phyloP scores from a whole-genome alignment of 2,797 vertebrate genomes.

The Mus minutoides region DNA sequence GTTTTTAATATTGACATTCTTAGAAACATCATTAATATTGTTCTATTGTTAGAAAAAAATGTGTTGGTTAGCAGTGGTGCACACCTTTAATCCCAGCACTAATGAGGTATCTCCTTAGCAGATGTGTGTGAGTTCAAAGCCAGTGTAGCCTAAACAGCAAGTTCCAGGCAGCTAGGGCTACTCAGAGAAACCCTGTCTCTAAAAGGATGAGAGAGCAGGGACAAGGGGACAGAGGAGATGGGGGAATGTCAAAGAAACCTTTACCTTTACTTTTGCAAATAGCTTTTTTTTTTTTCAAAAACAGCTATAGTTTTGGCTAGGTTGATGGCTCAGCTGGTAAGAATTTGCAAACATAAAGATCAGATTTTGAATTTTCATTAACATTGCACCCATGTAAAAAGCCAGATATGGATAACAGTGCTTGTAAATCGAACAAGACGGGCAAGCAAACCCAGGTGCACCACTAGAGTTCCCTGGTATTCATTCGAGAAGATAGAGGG shows the following conservation, averaged over 20 bases:
- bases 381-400: neutral
- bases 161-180: neutral
- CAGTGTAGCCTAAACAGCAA: neutral
- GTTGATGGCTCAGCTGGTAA: neutral
- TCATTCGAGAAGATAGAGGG: neutral
- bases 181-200: neutral
- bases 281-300: neutral
- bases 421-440: neutral
- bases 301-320: neutral
- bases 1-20: slow-evolving; percentile 17
- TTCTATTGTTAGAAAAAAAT: neutral
- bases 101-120: neutral
- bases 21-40: slow-evolving; percentile 23
- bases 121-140: neutral
- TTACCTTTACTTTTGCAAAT: slow-evolving; percentile 29
- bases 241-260: neutral
- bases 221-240: no score
- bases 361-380: neutral
- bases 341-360: no score
- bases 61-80: neutral
- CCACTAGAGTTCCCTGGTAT: neutral
- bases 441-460: neutral
- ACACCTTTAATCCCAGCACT: neutral
- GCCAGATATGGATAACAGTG: no score
- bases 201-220: neutral